phyloP scores from a whole-genome alignment of 2,797 vertebrate genomes.

The Danionella dracula region DNA sequence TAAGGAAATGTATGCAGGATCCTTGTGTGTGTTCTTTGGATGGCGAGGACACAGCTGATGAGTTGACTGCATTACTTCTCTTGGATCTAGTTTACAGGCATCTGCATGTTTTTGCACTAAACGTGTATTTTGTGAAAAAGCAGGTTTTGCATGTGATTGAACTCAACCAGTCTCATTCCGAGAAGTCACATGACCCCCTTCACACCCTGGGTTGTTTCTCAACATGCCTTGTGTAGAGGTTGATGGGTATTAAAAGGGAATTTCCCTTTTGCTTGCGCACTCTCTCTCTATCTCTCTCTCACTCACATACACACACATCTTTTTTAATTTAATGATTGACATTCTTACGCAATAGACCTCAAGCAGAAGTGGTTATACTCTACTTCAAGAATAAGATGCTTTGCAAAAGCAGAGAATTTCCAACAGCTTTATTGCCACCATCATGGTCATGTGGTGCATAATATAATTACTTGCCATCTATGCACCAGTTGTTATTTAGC shows the following conservation, averaged over 20 bases:
- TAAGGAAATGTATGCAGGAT: too few relatives aligned
- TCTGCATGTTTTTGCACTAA: slow-evolving; percentile 13
- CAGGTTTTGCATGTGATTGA: slow-evolving; percentile 23
- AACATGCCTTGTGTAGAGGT: slow-evolving; percentile 70
- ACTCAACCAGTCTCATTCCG: slow-evolving; percentile 66
- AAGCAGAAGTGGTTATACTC: too few relatives aligned
- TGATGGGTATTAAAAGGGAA: slow-evolving; percentile 66
- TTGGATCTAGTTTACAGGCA: neutral
- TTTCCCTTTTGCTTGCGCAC: slow-evolving; percentile 62
- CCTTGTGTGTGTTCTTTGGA: slow-evolving; percentile 23
- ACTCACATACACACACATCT: neutral
- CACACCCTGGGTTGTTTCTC: slow-evolving; percentile 63
- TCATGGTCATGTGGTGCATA: too few relatives aligned
- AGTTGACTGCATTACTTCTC: neutral
- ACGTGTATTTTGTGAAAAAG: slow-evolving; percentile 27
- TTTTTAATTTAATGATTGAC: too few relatives aligned
- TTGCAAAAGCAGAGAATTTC: too few relatives aligned
- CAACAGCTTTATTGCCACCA: too few relatives aligned
- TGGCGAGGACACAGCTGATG: slow-evolving; percentile 4
- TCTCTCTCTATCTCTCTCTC: slow-evolving; percentile 30
- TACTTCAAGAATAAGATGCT: too few relatives aligned
- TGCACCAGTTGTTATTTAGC: too few relatives aligned
- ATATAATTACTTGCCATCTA: too few relatives aligned
- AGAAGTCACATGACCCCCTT: slow-evolving; percentile 72
- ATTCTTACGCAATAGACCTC: too few relatives aligned